These are phyloP conservation scores for Siniperca chuatsi DNA, from an alignment of 2,113 vertebrate genomes.

Conservation along the genomic window DNA sequence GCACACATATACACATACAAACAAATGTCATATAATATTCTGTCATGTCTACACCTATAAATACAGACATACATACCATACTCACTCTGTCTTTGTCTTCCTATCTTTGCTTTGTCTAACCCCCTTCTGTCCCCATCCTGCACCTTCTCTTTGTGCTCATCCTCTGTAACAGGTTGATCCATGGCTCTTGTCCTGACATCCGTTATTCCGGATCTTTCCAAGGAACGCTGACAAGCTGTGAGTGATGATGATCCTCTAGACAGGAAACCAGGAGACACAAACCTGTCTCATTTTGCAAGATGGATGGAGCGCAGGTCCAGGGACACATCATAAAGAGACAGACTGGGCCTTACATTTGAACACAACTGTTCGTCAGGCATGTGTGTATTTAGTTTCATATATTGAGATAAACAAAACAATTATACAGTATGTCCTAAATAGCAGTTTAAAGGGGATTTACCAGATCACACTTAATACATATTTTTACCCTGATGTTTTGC, in stretches of 20 bases:
- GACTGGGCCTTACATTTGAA: background rate
- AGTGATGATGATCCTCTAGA: constrained; percentile 71
- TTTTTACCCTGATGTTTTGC: background rate
- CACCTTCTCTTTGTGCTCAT: constrained; percentile 38
- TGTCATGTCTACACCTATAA: constrained; percentile 2
- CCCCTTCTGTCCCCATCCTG: constrained; percentile 36
- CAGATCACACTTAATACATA: background rate
- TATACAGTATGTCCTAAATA: background rate
- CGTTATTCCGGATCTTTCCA: constrained; percentile 78
- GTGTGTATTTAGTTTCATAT: background rate
- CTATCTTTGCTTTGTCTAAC: background rate
- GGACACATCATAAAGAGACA: constrained; percentile 29
- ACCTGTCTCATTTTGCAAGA: constrained; percentile 69
- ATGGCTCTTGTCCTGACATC: constrained; percentile 71
- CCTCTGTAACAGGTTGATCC: constrained; percentile 72
- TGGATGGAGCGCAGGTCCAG: constrained; percentile 40
- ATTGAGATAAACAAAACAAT: constrained; percentile 7
- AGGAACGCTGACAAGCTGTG: constrained; percentile 57
- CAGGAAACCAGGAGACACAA: constrained; percentile 75
- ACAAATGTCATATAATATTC: constrained; percentile 1
- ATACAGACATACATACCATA: background rate
- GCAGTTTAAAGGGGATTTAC: background rate
- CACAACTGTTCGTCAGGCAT: constrained; percentile 1
- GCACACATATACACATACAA: background rate
- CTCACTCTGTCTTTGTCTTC: background rate